Percentiles rank a stretch among this genome's conserved stretches.
These are phyloP conservation scores for Ciconia maguari DNA, from an alignment of 2,113 vertebrate genomes.

Conservation along the genomic window DNA sequence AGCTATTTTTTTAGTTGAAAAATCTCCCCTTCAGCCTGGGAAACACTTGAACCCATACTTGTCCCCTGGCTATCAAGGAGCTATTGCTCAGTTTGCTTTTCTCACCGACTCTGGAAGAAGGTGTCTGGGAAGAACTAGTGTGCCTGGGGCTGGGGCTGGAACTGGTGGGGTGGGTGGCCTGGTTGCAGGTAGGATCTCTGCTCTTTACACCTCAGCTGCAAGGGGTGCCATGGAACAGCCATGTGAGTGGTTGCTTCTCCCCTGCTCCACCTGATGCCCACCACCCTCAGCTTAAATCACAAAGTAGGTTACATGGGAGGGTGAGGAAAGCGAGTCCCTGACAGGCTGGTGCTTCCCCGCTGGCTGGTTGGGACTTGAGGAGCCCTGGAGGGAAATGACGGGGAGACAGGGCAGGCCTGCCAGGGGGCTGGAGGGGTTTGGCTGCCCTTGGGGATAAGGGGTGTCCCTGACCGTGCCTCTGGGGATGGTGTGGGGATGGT, in stretches of 20 bases:
- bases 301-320: background rate
- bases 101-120: background rate
- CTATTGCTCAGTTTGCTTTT: background rate
- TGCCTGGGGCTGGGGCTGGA: background rate
- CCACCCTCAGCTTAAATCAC: background rate
- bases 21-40: background rate
- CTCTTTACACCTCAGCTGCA: background rate
- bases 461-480: background rate
- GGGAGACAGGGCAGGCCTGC: background rate
- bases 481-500: background rate
- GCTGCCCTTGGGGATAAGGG: background rate
- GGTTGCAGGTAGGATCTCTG: background rate
- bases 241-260: background rate
- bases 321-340: background rate
- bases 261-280: background rate
- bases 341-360: background rate
- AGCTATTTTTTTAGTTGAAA: background rate
- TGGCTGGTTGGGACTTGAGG: background rate
- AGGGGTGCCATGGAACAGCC: background rate
- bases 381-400: background rate
- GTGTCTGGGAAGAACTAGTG: background rate
- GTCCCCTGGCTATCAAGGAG: background rate
- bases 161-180: background rate
- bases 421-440: background rate
- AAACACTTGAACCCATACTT: background rate